These are phyloP conservation scores for Tragelaphus strepsiceros DNA, from an alignment of 2,113 vertebrate genomes.

Conservation along the genomic window DNA sequence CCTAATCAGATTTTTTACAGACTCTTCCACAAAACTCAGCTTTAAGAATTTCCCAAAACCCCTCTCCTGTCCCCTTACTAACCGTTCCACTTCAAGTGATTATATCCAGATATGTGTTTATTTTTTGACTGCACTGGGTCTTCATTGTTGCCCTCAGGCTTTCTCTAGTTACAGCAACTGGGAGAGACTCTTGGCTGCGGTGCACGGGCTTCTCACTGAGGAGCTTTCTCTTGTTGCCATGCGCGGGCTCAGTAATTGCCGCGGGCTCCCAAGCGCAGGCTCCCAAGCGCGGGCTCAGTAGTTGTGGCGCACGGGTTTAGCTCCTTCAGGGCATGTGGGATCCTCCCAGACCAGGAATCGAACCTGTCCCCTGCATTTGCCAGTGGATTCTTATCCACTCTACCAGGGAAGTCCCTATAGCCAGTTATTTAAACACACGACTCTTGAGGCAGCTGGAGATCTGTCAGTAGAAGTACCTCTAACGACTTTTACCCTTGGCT, in stretches of 20 bases:
- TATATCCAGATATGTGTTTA: neutral
- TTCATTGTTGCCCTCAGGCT: neutral
- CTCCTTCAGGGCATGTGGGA: neutral
- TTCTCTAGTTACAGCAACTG: neutral
- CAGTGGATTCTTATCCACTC: neutral
- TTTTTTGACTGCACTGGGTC: neutral
- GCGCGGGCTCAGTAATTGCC: neutral
- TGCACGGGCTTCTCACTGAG: rapidly evolving
- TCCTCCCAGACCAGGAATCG: neutral
- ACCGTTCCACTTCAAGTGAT: neutral
- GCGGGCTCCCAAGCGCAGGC: rapidly evolving
- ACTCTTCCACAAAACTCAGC: neutral
- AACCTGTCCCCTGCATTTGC: neutral
- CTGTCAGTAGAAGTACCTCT: neutral
- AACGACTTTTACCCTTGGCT: neutral
- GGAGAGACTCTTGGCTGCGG: neutral
- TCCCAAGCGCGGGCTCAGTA: neutral
- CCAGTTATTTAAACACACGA: neutral
- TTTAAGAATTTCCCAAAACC: neutral
- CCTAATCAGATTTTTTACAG: neutral
- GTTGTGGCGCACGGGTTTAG: rapidly evolving
- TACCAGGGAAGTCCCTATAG: neutral
- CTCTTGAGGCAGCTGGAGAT: neutral
- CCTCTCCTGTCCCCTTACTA: neutral
- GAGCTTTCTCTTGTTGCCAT: neutral